Percentiles rank a stretch among this genome's conserved stretches.
These are phyloP conservation scores for Mycteria americana DNA, from an alignment of 2,797 vertebrate genomes.

Conservation along the genomic window DNA sequence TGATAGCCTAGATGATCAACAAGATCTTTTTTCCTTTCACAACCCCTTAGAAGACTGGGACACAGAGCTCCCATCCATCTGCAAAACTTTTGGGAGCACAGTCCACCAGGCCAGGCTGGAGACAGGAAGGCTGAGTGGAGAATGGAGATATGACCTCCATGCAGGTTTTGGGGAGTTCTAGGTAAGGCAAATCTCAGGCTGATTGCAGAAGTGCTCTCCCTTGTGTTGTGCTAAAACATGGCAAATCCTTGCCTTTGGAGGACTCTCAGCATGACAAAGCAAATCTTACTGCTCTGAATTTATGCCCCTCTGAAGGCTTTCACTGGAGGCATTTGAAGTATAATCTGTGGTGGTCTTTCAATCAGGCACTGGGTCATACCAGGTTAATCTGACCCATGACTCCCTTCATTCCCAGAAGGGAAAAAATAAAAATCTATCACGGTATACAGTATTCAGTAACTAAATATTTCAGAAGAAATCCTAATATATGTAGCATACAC, in stretches of 20 bases:
- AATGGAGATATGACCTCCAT: fast-evolving
- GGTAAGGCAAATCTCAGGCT: not conserved
- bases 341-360: not conserved
- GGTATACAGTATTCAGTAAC: not conserved
- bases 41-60: not conserved
- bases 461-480: not conserved
- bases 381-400: not conserved
- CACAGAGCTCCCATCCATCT: not conserved
- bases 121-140: not conserved
- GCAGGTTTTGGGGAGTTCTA: not conserved
- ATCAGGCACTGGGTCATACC: not conserved
- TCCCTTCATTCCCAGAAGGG: not conserved
- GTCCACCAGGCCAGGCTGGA: not conserved
- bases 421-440: not conserved
- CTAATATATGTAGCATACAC: not conserved
- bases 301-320: not conserved
- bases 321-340: not conserved
- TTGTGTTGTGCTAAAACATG: not conserved
- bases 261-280: not conserved
- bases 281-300: not conserved
- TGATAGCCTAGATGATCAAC: not conserved
- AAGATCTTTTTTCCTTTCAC: not conserved
- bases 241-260: not conserved
- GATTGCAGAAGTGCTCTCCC: not conserved
- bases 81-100: not conserved